Conservation (phyloP, 2,797 vertebrate species). For the Galagoides demidoff region DNA sequence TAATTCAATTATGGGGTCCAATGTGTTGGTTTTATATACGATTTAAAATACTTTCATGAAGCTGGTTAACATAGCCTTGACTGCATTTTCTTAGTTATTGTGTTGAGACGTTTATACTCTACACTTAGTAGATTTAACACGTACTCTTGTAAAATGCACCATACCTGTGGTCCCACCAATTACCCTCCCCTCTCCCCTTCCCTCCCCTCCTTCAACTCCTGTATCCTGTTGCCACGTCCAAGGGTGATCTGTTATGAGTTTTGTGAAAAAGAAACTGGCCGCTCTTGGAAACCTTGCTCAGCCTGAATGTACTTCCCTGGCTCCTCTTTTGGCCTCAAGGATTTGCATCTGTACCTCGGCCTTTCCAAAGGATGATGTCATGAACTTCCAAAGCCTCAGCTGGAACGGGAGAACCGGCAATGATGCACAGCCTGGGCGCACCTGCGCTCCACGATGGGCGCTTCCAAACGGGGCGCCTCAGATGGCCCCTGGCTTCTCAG, state of each 20-base stretch:
- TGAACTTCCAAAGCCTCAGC: neutral
- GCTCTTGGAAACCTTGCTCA: neutral
- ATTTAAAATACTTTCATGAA: too few species aligned
- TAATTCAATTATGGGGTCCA: too few species aligned
- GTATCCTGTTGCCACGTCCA: neutral
- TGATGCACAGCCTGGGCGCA: accelerated
- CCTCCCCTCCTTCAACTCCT: neutral
- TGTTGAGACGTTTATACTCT: too few species aligned
- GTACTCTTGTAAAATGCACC: too few species aligned
- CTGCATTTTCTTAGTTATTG: too few species aligned
- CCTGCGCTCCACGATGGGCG: neutral
- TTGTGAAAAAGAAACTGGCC: neutral
- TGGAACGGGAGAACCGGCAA: neutral
- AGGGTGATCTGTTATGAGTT: neutral
- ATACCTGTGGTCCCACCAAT: too few species aligned
- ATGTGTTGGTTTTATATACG: too few species aligned
- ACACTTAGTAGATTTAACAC: too few species aligned
- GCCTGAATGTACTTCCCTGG: neutral
- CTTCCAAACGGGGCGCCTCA: neutral
- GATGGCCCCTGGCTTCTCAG: accelerated
- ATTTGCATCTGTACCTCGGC: constrained; percentile 55
- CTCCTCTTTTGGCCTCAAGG: neutral
- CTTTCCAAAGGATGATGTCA: constrained; percentile 68
- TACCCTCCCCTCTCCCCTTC: too few species aligned
- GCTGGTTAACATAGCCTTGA: too few species aligned